Evolutionary conservation across 2,113 vertebrate genomes (phyloP).

Genomic region (Tyto alba): DNA sequence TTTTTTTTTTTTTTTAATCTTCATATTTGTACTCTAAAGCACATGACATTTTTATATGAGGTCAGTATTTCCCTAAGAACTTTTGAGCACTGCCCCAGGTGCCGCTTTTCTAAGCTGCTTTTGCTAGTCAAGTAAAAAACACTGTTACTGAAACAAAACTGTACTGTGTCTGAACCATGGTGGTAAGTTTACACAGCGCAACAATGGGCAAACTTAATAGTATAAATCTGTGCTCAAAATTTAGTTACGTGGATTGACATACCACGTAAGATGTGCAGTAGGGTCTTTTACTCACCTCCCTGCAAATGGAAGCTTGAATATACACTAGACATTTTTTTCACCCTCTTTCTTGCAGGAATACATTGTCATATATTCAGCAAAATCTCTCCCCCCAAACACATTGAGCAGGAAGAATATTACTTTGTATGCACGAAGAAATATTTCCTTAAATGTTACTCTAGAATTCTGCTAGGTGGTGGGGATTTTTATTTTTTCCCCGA

Average conservation of each 20-base stretch:
- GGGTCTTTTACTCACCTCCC: neutral
- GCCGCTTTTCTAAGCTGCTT: neutral
- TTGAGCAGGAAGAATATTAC: neutral
- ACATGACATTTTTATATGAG: fast-evolving
- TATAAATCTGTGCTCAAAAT: neutral
- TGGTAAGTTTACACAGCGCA: neutral
- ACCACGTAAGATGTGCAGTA: fast-evolving
- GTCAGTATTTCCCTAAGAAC: neutral
- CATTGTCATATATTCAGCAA: neutral
- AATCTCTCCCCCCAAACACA: neutral
- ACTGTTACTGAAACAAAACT: neutral
- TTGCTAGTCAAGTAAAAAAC: neutral
- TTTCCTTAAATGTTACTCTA: neutral
- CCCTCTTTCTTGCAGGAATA: neutral
- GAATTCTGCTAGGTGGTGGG: neutral
- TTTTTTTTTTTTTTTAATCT: too few relatives aligned
- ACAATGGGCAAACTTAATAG: neutral
- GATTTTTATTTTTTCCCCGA: neutral
- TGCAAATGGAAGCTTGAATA: neutral
- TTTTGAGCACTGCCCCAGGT: neutral
- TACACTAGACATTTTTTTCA: neutral
- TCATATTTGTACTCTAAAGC: fast-evolving
- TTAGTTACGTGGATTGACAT: neutral
- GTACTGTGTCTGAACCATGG: neutral
- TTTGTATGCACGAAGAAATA: neutral